A percentile compares a stretch with the other conserved stretches of the same genome.
These are phyloP conservation scores for Pipa parva DNA, from an alignment of 2,113 vertebrate species.

Conservation along the genomic window DNA sequence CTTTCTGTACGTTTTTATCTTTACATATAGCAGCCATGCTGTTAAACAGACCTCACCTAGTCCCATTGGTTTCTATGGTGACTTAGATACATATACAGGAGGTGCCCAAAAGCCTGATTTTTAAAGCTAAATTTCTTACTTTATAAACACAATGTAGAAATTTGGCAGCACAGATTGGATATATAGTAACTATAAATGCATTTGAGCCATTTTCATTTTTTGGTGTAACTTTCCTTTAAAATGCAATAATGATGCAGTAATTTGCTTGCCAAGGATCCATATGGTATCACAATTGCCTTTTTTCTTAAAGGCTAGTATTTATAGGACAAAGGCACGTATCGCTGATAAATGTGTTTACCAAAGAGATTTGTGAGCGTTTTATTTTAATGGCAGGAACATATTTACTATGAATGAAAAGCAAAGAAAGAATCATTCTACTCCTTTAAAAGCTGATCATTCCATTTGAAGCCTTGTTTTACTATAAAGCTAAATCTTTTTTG, in stretches of 20 bases:
- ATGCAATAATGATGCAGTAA: constrained; percentile 32
- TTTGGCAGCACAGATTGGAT: not conserved
- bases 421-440: not conserved
- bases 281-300: constrained; percentile 6
- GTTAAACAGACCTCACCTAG: too few relatives aligned
- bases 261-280: constrained; percentile 16
- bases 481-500: not conserved
- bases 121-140: too few relatives aligned
- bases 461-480: not conserved
- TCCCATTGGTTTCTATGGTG: too few relatives aligned
- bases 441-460: not conserved
- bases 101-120: too few relatives aligned
- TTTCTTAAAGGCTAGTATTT: constrained; percentile 31
- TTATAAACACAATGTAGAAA: not conserved
- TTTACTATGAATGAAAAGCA: not conserved
- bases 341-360: not conserved
- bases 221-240: not conserved
- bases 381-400: not conserved
- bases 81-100: too few relatives aligned
- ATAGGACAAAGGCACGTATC: not conserved
- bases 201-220: not conserved
- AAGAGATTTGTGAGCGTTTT: not conserved
- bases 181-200: too few relatives aligned
- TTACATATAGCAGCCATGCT: too few relatives aligned
- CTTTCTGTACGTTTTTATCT: too few relatives aligned